Percentiles rank a stretch among this genome's conserved stretches.
phyloP scores from a whole-genome alignment of 2,888 invertebrate species.

The Mimumesa dahlbomi region DNA sequence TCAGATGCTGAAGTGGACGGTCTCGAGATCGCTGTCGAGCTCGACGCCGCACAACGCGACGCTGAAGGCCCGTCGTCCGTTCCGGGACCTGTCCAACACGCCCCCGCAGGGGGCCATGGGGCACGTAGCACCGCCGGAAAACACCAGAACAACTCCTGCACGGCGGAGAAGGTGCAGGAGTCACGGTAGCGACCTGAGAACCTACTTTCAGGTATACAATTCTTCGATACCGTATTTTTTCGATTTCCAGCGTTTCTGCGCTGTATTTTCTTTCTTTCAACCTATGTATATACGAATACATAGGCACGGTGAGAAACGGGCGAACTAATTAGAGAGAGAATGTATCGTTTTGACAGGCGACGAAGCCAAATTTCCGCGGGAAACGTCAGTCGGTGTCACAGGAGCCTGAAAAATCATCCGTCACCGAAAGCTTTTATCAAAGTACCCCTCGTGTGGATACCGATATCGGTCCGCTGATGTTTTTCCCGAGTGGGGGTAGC shows the following conservation, averaged over 20 bases:
- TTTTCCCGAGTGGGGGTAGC: constrained; percentile 62
- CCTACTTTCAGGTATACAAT: constrained; percentile 78
- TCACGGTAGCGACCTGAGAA: constrained; percentile 75
- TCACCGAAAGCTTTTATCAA: constrained; percentile 76
- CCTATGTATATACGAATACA: too few species aligned
- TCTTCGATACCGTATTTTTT: too few species aligned
- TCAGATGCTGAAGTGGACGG: constrained; percentile 79
- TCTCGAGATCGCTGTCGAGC: constrained; percentile 78
- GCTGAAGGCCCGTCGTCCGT: constrained; percentile 72
- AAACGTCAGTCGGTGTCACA: constrained; percentile 74
- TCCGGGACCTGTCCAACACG: constrained; percentile 78
- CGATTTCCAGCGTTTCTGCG: background rate
- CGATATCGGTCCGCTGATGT: constrained; percentile 76
- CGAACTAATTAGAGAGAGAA: too few species aligned
- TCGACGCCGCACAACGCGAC: constrained; percentile 76
- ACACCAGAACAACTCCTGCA: constrained; percentile 56
- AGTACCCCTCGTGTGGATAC: constrained; percentile 77
- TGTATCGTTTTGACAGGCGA: constrained; percentile 64
- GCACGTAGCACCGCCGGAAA: constrained; percentile 27
- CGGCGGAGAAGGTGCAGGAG: constrained; percentile 75
- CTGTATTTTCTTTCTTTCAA: too few species aligned
- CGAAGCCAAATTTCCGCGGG: constrained; percentile 73
- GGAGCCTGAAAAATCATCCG: constrained; percentile 63
- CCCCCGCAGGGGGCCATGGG: too few species aligned
- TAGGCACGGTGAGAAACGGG: too few species aligned